Evolutionary conservation across 2,888 invertebrate genomes (phyloP).

Genomic region (Apodemia zela): DNA sequence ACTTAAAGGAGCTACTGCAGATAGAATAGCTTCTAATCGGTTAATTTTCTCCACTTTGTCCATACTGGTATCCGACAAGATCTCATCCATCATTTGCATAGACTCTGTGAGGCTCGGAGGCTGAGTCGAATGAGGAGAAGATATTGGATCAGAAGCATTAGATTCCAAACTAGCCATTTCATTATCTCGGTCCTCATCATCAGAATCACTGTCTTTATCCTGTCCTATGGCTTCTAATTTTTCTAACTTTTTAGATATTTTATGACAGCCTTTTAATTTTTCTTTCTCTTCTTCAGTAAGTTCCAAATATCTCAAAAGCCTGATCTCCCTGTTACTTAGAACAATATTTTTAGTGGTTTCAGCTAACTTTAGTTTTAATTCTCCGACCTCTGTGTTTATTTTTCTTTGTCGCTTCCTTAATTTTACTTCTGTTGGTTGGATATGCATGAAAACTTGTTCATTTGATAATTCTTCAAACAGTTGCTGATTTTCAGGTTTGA

Average conservation of each 20-base stretch:
- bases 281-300: constrained; percentile 96
- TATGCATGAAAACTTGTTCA: constrained; percentile 92
- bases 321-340: constrained; percentile 94
- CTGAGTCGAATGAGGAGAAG: constrained; percentile 88
- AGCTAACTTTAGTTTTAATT: constrained; percentile 89
- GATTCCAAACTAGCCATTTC: constrained; percentile 92
- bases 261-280: constrained; percentile 93
- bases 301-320: constrained; percentile 92
- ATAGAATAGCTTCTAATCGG: constrained; percentile 91
- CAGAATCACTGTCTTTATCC: constrained; percentile 88
- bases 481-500: constrained; percentile 85
- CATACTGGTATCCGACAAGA: constrained; percentile 89
- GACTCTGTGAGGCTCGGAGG: constrained; percentile 92
- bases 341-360: constrained; percentile 93
- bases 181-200: constrained; percentile 85
- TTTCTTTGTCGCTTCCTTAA: constrained; percentile 93
- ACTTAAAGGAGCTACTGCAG: constrained; percentile 87
- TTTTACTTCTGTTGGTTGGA: constrained; percentile 92
- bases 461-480: constrained; percentile 92
- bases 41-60: constrained; percentile 93
- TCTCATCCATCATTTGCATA: constrained; percentile 93
- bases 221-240: constrained; percentile 91
- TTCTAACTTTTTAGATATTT: constrained; percentile 95
- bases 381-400: constrained; percentile 94
- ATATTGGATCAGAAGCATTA: constrained; percentile 87